Conservation (phyloP, 92 coral and sea anemone genomes). For the Nematostella vectensis region DNA sequence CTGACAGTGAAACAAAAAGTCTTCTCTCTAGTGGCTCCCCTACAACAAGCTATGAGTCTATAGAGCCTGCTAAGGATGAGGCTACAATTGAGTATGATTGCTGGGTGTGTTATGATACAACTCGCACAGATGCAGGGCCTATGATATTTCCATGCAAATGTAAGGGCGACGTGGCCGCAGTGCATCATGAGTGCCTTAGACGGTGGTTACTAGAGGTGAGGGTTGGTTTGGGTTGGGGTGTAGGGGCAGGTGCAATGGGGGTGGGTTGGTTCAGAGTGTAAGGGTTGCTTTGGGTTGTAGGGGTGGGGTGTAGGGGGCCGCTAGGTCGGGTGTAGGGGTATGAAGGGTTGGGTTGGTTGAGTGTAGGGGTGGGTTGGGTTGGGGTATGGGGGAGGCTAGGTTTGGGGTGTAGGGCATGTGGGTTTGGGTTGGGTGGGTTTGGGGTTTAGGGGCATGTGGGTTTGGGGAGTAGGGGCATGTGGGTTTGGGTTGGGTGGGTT, state of each 20-base stretch:
- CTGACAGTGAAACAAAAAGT: constrained; percentile 31
- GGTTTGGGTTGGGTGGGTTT: too few species aligned
- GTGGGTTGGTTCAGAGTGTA: neutral
- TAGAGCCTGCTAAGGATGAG: constrained; percentile 14
- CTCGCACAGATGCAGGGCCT: constrained; percentile 64
- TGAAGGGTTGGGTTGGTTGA: too few species aligned
- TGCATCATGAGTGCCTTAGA: constrained; percentile 89
- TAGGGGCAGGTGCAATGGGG: too few species aligned
- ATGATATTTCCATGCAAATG: constrained; percentile 92
- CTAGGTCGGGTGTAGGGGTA: too few species aligned
- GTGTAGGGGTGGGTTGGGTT: too few species aligned
- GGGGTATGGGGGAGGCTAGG: too few species aligned
- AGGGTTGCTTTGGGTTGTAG: neutral
- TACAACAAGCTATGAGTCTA: constrained; percentile 7
- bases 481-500: too few species aligned
- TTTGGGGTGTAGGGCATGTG: too few species aligned
- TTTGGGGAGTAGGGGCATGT: too few species aligned
- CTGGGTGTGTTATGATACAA: constrained; percentile 92
- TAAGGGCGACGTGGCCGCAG: constrained; percentile 95
- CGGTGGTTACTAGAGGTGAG: constrained; percentile 93
- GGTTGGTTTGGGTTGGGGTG: too few species aligned
- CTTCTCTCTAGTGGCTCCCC: constrained; percentile 15
- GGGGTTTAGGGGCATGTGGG: too few species aligned
- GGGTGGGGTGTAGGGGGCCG: neutral
- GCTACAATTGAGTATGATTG: constrained; percentile 46